Evolutionary conservation across 1,140 invertebrate species (phyloP).

Genomic region (Drosophila tsacasi): DNA sequence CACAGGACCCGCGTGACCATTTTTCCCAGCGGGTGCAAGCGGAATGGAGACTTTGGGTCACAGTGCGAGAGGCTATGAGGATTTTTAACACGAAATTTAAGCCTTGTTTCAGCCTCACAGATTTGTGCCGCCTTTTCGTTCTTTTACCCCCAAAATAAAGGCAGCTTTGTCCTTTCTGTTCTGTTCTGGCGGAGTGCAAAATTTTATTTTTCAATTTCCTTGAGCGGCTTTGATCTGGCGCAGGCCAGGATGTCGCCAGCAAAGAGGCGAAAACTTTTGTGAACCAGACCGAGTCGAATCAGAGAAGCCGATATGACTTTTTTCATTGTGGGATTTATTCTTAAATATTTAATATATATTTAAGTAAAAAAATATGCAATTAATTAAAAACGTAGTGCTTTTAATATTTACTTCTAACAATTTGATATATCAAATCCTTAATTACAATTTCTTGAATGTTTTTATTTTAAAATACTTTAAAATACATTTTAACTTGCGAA

Average conservation of each 20-base stretch:
- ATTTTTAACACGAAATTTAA: conserved; percentile 53
- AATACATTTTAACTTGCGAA: not conserved
- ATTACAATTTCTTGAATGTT: too few species aligned
- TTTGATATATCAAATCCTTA: not conserved
- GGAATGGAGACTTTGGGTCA: conserved; percentile 5
- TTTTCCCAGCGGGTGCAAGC: conserved; percentile 23
- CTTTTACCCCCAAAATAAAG: conserved; percentile 3
- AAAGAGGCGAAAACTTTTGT: conserved; percentile 44
- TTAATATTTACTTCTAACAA: too few species aligned
- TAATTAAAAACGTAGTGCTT: too few species aligned
- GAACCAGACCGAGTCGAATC: conserved; percentile 21
- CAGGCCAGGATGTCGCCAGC: conserved; percentile 24
- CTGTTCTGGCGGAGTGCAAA: conserved; percentile 39
- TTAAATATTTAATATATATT: not conserved
- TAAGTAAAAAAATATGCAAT: not conserved
- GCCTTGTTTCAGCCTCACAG: conserved; percentile 28
- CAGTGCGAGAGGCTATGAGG: not conserved
- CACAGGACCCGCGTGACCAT: conserved; percentile 56
- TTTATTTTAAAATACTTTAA: not conserved
- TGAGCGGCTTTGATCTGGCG: conserved; percentile 67
- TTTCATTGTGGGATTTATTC: not conserved
- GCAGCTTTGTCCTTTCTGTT: conserved; percentile 36
- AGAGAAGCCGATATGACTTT: not conserved
- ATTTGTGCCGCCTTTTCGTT: conserved; percentile 26
- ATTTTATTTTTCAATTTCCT: conserved; percentile 76